Conservation (phyloP, 2,797 vertebrate species). For the Anabacerthia variegaticeps region DNA sequence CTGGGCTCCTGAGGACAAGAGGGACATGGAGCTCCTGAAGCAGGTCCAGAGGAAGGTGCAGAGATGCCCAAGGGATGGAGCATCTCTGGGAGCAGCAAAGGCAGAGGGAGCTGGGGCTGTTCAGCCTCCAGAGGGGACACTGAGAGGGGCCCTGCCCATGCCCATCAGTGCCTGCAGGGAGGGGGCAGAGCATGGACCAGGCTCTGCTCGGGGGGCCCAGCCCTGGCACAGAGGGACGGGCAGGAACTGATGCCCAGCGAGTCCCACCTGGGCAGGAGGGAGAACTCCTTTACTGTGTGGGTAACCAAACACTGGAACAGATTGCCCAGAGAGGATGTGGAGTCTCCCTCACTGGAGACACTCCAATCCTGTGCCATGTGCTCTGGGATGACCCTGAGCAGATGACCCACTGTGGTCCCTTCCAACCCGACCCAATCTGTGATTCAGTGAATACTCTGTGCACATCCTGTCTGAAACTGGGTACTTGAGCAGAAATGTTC, state of each 20-base stretch:
- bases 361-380: rapidly evolving
- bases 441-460: background rate
- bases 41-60: rapidly evolving
- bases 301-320: background rate
- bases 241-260: background rate
- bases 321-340: background rate
- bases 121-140: background rate
- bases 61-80: background rate
- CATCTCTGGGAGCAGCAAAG: background rate
- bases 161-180: background rate
- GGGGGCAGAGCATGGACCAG: background rate
- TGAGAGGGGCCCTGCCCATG: background rate
- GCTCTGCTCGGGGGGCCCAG: background rate
- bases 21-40: background rate
- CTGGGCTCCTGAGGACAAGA: background rate
- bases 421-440: background rate
- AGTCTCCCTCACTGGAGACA: background rate
- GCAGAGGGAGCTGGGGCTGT: background rate
- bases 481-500: background rate
- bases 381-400: background rate
- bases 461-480: background rate
- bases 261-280: background rate
- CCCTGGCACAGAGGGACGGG: background rate
- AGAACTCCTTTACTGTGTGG: background rate
- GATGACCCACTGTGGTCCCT: background rate